phyloP scores from a whole-genome alignment of 2,888 invertebrate genomes.

The Drosophila lacicola region DNA sequence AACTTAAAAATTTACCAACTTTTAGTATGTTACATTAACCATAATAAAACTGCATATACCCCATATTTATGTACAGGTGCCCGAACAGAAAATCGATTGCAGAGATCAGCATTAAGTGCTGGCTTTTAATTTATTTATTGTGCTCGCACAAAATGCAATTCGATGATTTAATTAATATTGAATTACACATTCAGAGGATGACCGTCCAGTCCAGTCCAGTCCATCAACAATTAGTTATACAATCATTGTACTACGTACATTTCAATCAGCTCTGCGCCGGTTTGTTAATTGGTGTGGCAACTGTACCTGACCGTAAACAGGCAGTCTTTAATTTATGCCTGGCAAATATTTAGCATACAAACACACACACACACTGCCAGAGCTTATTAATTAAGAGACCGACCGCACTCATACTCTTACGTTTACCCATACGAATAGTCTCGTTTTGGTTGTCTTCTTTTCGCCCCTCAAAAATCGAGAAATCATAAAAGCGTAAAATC shows the following conservation, averaged over 20 bases:
- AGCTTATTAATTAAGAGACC: slow-evolving; percentile 75
- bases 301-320: slow-evolving; percentile 46
- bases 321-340: slow-evolving; percentile 66
- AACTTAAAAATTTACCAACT: too few species aligned
- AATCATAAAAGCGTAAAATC: slow-evolving; percentile 81
- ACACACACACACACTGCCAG: slow-evolving; percentile 32
- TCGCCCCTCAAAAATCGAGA: slow-evolving; percentile 60
- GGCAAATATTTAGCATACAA: slow-evolving; percentile 75
- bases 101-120: slow-evolving; percentile 66
- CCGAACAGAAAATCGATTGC: slow-evolving; percentile 59
- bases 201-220: slow-evolving; percentile 15
- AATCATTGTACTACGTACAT: slow-evolving; percentile 58
- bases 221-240: slow-evolving; percentile 58
- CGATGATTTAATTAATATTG: slow-evolving; percentile 78
- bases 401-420: slow-evolving; percentile 31
- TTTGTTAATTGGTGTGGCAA: slow-evolving; percentile 32
- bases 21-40: too few species aligned
- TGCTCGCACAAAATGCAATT: slow-evolving; percentile 66
- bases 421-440: neutral
- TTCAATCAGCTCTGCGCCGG: slow-evolving; percentile 35
- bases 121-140: slow-evolving; percentile 71
- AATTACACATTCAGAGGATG: slow-evolving; percentile 58
- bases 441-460: slow-evolving; percentile 2
- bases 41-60: slow-evolving; percentile 26
- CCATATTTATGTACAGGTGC: neutral